Base-by-base conservation (phyloP, 2,797 vertebrate genomes). In the Salarias fasciatus region DNA sequence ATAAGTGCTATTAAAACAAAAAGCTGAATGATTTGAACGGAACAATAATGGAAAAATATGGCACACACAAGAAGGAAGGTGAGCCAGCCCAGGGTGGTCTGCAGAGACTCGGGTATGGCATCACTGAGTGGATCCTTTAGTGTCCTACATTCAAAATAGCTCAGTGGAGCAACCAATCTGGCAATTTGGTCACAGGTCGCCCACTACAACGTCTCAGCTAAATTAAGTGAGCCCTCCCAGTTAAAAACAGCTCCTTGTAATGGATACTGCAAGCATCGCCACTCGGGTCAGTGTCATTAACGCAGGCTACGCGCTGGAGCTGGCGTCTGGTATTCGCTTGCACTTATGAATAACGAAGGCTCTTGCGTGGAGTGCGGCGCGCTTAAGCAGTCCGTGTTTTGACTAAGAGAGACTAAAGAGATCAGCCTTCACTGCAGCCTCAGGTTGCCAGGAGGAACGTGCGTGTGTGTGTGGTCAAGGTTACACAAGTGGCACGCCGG, bases 171-270 rank as follows among this genome's bases (percentile, higher is more conserved):
- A 38, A 57, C 56, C 65, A 47, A 47, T 72, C 53, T 11, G 2
- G 12, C 8, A 3, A 36, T 24, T n/a, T 30, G 62, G 75, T 59
- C 68, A 80, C 63, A 83, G 76, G 76, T 86, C 78, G 79, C 49
- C 61, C 33, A 69, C 1, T 49, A 75, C 42, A 53, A 60, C 12
- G n/a, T 57, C 56, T 63, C 52, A 6, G 62, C 72, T 75, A 77
- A 74, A 67, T 73, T 44, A 69, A 72, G 66, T 38, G 18, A 43
- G 24, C 10, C 46, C 36, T 13, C 46, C 41, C 0, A 2, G 69
- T 75, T 81, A 83, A 83, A 84, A 84, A 79, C 65, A 79, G 69
- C 41, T 44, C 55, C 53, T 53, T 6, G 72, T 80, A 77, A 84
- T n/a, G 11, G 76, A 85, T 78, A 76, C 66, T 13, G 14, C 31